Evolutionary conservation across 2,113 vertebrate genomes (phyloP).

Genomic region (Bufo bufo): DNA sequence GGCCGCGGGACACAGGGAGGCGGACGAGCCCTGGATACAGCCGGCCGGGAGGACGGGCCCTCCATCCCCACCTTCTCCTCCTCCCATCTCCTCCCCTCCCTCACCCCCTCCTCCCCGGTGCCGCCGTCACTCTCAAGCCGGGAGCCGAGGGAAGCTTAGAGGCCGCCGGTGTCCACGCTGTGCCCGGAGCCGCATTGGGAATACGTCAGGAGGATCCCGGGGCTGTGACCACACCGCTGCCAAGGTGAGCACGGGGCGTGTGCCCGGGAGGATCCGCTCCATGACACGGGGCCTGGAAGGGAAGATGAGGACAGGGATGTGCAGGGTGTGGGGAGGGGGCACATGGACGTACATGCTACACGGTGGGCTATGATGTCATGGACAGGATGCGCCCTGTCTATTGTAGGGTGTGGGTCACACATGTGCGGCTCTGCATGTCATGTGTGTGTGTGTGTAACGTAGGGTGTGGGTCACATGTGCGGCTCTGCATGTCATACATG

Average conservation of each 20-base stretch:
- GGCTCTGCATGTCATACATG: too few species aligned
- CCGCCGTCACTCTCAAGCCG: slow-evolving; percentile 52
- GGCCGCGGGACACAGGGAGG: neutral
- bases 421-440: too few species aligned
- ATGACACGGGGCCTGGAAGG: neutral
- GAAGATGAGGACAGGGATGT: neutral
- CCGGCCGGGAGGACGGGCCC: slow-evolving; percentile 38
- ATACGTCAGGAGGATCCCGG: neutral
- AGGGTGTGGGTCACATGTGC: too few species aligned
- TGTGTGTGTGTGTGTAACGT: too few species aligned
- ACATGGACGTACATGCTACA: slow-evolving; percentile 11
- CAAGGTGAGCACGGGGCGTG: slow-evolving; percentile 12
- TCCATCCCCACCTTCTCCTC: slow-evolving; percentile 22
- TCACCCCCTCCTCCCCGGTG: slow-evolving; percentile 14
- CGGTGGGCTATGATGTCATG: neutral
- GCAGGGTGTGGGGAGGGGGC: slow-evolving; percentile 31
- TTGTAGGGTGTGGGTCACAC: too few species aligned
- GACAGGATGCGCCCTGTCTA: neutral
- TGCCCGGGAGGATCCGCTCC: neutral
- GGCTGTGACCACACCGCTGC: neutral
- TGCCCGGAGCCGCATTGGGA: slow-evolving; percentile 25
- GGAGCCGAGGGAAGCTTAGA: slow-evolving; percentile 40
- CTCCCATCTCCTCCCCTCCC: neutral
- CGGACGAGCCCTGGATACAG: neutral
- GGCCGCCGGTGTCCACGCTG: slow-evolving; percentile 33